A percentile compares a stretch with the other conserved stretches of the same genome.
Conservation (phyloP, 2,797 vertebrate genomes). For the Eulemur mongoz region DNA sequence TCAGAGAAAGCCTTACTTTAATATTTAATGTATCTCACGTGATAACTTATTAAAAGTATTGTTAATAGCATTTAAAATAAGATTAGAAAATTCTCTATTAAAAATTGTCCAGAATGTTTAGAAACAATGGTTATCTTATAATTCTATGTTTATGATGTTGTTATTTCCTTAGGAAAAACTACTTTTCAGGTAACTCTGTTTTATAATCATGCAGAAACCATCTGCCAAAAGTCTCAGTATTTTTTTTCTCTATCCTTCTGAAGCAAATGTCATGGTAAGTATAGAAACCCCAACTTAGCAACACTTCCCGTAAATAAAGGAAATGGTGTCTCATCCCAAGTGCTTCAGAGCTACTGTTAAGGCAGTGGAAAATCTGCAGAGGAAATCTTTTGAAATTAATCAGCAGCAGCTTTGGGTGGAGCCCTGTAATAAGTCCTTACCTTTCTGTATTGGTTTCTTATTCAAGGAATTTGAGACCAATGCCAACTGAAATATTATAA, state of each 20-base stretch:
- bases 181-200: constrained; percentile 6
- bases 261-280: constrained; percentile 73
- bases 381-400: constrained; percentile 81
- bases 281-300: constrained; percentile 75
- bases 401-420: constrained; percentile 77
- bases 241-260: constrained; percentile 64
- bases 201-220: not conserved
- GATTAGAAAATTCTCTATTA: not conserved
- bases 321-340: constrained; percentile 80
- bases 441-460: constrained; percentile 70
- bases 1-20: not conserved
- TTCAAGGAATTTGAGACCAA: constrained; percentile 62
- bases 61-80: not conserved
- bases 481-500: constrained; percentile 57
- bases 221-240: constrained; percentile 29
- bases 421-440: constrained; percentile 50
- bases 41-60: not conserved
- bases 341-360: constrained; percentile 67
- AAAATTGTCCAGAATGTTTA: not conserved
- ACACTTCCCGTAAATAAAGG: constrained; percentile 81
- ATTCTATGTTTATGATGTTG: not conserved
- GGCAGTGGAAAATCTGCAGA: constrained; percentile 79
- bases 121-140: not conserved
- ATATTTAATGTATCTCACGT: not conserved
- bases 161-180: not conserved